These are phyloP conservation scores for Thumatha senex DNA, from an alignment of 2,888 invertebrate species.

Conservation along the genomic window DNA sequence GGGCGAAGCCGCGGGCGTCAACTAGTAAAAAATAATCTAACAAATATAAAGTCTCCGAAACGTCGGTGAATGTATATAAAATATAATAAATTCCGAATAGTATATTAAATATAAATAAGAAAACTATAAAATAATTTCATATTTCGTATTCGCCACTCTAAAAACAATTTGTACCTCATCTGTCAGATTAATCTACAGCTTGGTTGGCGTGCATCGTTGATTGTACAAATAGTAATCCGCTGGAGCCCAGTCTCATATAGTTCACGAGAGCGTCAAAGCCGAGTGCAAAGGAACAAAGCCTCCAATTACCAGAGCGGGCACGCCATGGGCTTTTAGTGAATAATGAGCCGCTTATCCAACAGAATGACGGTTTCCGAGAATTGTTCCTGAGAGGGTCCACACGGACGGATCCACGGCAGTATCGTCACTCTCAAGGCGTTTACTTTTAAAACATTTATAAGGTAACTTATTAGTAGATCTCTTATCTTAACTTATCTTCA, in stretches of 20 bases:
- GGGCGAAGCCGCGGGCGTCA: too few species aligned
- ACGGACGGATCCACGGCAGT: constrained; percentile 58
- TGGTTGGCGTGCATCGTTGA: constrained; percentile 62
- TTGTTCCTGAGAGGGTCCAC: constrained; percentile 68
- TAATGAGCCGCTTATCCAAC: constrained; percentile 80
- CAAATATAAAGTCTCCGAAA: too few species aligned
- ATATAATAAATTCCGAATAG: too few species aligned
- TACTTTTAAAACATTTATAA: not conserved
- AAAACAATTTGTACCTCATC: constrained; percentile 67
- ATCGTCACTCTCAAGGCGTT: constrained; percentile 5
- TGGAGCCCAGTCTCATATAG: constrained; percentile 55
- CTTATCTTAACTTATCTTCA: too few species aligned
- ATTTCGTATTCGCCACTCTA: constrained; percentile 26
- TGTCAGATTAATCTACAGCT: constrained; percentile 72
- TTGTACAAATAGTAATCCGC: constrained; percentile 76
- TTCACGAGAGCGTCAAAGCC: constrained; percentile 71
- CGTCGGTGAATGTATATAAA: too few species aligned
- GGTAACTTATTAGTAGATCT: too few species aligned
- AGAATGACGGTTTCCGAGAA: constrained; percentile 74
- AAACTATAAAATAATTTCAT: too few species aligned
- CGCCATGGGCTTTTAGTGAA: constrained; percentile 82
- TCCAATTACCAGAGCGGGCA: constrained; percentile 79
- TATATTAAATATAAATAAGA: too few species aligned
- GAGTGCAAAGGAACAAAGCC: constrained; percentile 78
- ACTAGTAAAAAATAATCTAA: too few species aligned